Evolutionary conservation across 2,797 vertebrate genomes (phyloP).

Genomic region (Knipowitschia caucasica): DNA sequence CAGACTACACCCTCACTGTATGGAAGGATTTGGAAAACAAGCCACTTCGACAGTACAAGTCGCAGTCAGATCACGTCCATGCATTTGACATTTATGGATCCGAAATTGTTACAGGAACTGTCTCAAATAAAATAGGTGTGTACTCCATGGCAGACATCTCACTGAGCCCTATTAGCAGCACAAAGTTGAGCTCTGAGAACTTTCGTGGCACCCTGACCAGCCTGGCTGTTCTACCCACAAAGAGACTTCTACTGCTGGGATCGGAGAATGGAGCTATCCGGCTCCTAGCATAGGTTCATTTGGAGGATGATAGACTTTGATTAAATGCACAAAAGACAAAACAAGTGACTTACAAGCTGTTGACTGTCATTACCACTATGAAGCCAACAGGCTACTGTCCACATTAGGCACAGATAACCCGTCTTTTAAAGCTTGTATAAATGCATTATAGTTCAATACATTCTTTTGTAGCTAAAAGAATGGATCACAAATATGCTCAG

Average conservation of each 20-base stretch:
- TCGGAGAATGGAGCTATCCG: constrained; percentile 92
- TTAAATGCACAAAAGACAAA: constrained; percentile 30
- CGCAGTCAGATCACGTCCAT: constrained; percentile 90
- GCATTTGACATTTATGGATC: constrained; percentile 90
- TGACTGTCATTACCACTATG: constrained; percentile 36
- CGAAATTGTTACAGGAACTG: constrained; percentile 90
- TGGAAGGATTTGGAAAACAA: constrained; percentile 98
- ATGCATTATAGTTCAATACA: constrained; percentile 39
- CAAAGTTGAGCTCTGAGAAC: constrained; percentile 96
- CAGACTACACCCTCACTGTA: constrained; percentile 88
- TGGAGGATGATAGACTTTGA: constrained; percentile 22
- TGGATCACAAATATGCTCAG: constrained; percentile 71
- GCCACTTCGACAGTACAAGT: constrained; percentile 90
- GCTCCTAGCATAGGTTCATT: constrained; percentile 80
- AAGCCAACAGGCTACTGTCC: constrained; percentile 35
- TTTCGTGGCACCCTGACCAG: constrained; percentile 96
- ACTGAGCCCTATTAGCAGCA: constrained; percentile 81
- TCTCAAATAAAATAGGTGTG: constrained; percentile 94
- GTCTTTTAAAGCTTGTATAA: constrained; percentile 27
- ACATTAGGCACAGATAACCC: constrained; percentile 31
- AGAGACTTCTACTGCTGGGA: constrained; percentile 93
- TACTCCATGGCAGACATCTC: constrained; percentile 91
- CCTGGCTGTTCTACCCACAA: constrained; percentile 91
- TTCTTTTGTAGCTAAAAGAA: constrained; percentile 50
- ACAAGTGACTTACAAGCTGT: constrained; percentile 40